A percentile compares a stretch with the other conserved stretches of the same genome.
Evolutionary conservation across 1,140 invertebrate species (phyloP).

Genomic region (Chironomus striatipennis): DNA sequence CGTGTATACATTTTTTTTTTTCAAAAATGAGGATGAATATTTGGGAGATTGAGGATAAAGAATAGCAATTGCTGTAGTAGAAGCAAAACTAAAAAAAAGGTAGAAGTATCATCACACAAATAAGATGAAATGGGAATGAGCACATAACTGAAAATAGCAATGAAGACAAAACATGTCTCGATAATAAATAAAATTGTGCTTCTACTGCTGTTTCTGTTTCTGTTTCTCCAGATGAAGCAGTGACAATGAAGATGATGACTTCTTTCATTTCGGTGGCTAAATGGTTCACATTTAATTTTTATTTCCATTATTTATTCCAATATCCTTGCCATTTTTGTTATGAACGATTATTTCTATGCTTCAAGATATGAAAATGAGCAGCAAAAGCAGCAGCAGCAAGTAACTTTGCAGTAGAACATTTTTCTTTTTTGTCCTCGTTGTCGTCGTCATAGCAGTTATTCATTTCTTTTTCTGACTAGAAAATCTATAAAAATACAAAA

Average conservation of each 20-base stretch:
- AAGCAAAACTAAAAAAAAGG: background rate
- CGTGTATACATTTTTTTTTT: background rate
- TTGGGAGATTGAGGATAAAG: too few species aligned
- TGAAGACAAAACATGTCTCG: slow-evolving; percentile 19
- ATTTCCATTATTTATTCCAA: background rate
- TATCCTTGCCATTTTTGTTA: background rate
- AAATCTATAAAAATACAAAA: too few species aligned
- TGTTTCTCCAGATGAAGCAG: background rate
- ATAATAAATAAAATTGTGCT: slow-evolving; percentile 20
- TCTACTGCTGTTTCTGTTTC: background rate
- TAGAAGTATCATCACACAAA: background rate
- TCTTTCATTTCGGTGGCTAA: background rate
- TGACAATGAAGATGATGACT: background rate
- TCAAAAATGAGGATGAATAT: too few species aligned
- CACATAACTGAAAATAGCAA: background rate
- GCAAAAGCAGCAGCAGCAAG: too few species aligned
- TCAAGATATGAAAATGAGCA: too few species aligned
- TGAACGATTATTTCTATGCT: too few species aligned
- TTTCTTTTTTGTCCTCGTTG: background rate
- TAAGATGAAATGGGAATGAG: too few species aligned
- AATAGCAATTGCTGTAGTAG: background rate
- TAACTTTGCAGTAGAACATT: background rate
- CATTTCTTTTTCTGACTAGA: background rate
- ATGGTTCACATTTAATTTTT: background rate
- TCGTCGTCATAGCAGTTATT: background rate